Percentiles rank a stretch among this genome's conserved stretches.
Evolutionary conservation across 2,888 invertebrate species (phyloP).

Genomic region (Willowsia nigromaculata): DNA sequence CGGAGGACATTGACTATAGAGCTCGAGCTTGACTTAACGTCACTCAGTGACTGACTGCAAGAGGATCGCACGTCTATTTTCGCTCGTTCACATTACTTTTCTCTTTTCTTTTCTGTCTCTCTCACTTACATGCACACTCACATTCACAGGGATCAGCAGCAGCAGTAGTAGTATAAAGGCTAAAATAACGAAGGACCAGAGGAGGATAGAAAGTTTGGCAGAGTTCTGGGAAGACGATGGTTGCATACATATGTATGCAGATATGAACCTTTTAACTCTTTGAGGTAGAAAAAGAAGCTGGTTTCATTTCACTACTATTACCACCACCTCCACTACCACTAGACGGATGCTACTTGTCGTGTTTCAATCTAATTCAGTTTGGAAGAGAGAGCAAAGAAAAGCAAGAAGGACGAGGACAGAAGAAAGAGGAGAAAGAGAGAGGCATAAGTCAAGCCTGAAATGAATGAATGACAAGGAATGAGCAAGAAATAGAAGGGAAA

Average conservation of each 20-base stretch:
- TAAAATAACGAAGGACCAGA: constrained; percentile 13
- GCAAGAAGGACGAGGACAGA: background rate
- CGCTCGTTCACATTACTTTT: constrained; percentile 46
- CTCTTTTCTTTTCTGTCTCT: constrained; percentile 17
- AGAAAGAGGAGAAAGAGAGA: background rate
- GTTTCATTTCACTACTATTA: constrained; percentile 53
- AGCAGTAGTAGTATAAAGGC: too few species aligned
- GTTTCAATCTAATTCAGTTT: constrained; percentile 51
- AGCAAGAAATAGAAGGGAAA: constrained; percentile 18
- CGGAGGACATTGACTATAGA: constrained; percentile 58
- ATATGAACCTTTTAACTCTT: constrained; percentile 38
- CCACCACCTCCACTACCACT: background rate
- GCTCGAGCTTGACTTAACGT: constrained; percentile 57
- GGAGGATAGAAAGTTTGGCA: background rate
- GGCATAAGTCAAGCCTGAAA: constrained; percentile 61
- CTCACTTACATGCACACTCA: background rate
- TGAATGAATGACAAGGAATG: constrained; percentile 66
- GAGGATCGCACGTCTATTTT: constrained; percentile 59
- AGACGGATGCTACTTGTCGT: constrained; percentile 34
- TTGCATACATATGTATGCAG: constrained; percentile 25
- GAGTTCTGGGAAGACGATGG: background rate
- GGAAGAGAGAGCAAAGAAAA: constrained; percentile 8
- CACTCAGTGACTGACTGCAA: constrained; percentile 51
- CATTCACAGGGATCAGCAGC: background rate
- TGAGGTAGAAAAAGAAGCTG: constrained; percentile 26